Evolutionary conservation across 2,113 vertebrate species (phyloP), one percentile per base, ranked within the genome.

Genomic region (Butastur rufipennis): DNA sequence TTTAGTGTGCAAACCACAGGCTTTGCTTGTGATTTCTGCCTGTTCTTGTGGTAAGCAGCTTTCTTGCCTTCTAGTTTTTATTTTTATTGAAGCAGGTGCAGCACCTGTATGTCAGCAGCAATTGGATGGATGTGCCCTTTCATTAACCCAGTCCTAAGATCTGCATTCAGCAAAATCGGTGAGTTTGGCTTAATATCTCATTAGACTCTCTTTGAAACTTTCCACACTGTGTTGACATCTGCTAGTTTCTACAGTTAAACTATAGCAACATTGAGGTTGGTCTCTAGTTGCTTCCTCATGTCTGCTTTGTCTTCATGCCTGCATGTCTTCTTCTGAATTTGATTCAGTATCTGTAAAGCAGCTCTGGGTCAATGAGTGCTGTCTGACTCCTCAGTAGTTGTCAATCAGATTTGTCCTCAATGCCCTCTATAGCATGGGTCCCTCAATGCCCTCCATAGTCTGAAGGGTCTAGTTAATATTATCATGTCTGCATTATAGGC

Each of bases 61-160:
- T 88, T 92, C 71, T 73, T 83, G 50, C 63, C 32, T 66, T 29
- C 8, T 75, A 66, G 17, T 34, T 93, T 83, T 83, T 82, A 56
- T 90, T 93, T 95, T 93, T 48, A 53, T 29, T 45, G 25, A 83
- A 73, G 48, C 48, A 81, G 21, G 13, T 73, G 71, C 53, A 86
- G 40, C 53, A 68, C 25, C 40, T 86, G 36, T n/a, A 14, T 29
- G 55, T 84, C 78, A 90, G 43, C 56, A 93, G 74, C 47, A 81
- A 36, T 47, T 52, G 52, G 70, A 59, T 38, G 52, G 52, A 66
- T n/a, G 26, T 50, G 26, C 14, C 56, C 42, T 86, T 55, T 62
- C 47, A 45, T 50, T 70, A 88, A 53, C 13, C 25, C 40, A 27
- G 8, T 36, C 65, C 61, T 55, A 55, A 59, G 20, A 55, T 59